Evolutionary conservation across 2,797 vertebrate species (phyloP), one percentile per base, ranked within the genome.

Genomic region (Acanthornis magna): DNA sequence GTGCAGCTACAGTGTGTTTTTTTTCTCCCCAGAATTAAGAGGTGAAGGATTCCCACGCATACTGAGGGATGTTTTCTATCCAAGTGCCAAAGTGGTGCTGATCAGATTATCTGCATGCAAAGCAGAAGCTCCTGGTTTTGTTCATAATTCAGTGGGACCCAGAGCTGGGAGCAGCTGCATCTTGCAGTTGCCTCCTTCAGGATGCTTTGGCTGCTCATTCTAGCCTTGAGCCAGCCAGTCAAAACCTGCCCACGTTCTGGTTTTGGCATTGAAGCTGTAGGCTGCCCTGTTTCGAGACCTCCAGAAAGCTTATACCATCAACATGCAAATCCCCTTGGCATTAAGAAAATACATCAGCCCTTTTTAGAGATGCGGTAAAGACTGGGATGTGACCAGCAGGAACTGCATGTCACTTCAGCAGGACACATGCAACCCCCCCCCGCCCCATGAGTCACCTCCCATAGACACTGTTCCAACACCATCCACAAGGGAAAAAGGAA

Each of bases 191-290:
- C 79, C 89, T 96, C 62, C 90, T 94, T 82, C 66, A 57, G 63
- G 88, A 86, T 82, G 90, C 95, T 95, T 72, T 95, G 76, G 75
- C 91, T 95, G 83, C 70, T 95, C 4, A 1, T 90, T 95, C 67
- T 95, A 95, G 95, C 96, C 85, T 96, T 95, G 88, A 95, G 93
- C 93, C 88, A 96, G 60, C 94, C 91, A 96, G 96, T 96, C 91
- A 96, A 85, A 96, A 95, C 91, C 93, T 96, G 94, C 96, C 95
- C 93, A 96, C 80, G 13, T 93, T 95, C 85, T 93, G 85, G 66
- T 90, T 96, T 96, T 96, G 96, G 94, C 94, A 91, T 36, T 86
- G 94, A 75, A 90, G 80, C 77, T 82, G 76, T 51, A 89, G 85
- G 88, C 88, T 93, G 93, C 88, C 76, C 83, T 95, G 91, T 88